phyloP scores from a whole-genome alignment of 2,888 invertebrate genomes.

The Tipula unca region DNA sequence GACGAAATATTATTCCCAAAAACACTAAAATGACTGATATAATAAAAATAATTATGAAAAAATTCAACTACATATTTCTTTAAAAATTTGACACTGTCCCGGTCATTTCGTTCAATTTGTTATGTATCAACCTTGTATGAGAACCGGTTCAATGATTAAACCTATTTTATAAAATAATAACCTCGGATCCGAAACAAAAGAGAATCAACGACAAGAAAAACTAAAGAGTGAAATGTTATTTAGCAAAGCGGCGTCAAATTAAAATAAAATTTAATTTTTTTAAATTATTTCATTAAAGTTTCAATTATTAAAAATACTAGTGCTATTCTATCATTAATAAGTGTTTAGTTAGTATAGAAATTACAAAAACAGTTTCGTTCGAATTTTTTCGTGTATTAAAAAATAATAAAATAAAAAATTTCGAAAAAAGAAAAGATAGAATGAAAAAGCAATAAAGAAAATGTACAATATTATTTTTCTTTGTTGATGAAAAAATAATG shows the following conservation, averaged over 20 bases:
- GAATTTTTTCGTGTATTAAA: not conserved
- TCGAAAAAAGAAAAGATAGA: not conserved
- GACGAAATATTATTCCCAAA: not conserved
- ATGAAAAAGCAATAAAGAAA: not conserved
- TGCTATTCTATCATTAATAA: not conserved
- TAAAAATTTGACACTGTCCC: not conserved
- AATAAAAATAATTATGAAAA: not conserved
- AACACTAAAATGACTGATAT: not conserved
- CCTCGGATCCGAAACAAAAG: conserved; percentile 15
- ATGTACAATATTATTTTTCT: conserved; percentile 1
- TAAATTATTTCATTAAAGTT: not conserved
- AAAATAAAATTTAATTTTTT: not conserved
- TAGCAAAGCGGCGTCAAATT: conserved; percentile 1
- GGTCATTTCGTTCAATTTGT: not conserved
- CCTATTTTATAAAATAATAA: not conserved
- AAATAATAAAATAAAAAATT: not conserved
- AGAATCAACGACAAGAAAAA: conserved; percentile 3
- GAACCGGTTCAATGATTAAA: not conserved
- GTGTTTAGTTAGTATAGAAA: not conserved
- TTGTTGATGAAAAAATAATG: conserved; percentile 14
- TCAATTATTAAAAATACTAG: not conserved
- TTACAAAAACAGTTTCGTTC: not conserved
- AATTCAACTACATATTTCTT: not conserved
- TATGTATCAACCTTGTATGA: not conserved
- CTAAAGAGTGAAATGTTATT: conserved; percentile 14